A percentile compares a stretch with the other conserved stretches of the same genome.
phyloP scores from a whole-genome alignment of 2,113 vertebrate species.

The Cryptomyrus ogoouensis region DNA sequence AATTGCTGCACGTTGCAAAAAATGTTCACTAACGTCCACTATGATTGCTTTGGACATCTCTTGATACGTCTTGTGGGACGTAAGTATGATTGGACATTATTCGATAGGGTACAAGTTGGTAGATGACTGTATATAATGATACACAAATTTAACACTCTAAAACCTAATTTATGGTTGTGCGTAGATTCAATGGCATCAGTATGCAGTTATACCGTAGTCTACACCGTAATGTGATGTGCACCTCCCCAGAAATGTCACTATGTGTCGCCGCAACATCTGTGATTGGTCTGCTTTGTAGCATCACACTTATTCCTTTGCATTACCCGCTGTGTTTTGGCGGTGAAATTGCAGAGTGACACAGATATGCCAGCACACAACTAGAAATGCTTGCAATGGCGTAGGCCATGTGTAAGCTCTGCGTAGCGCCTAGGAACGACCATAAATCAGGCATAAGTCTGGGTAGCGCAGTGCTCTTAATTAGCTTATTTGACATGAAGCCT shows the following conservation, averaged over 20 bases:
- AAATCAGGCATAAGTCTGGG: not conserved
- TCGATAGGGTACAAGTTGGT: not conserved
- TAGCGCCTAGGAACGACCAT: not conserved
- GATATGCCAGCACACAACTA: not conserved
- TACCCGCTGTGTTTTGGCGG: not conserved
- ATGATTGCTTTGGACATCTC: not conserved
- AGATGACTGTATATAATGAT: not conserved
- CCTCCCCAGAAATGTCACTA: not conserved
- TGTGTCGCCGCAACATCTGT: not conserved
- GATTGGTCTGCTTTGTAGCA: not conserved
- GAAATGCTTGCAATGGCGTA: not conserved
- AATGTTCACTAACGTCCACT: not conserved
- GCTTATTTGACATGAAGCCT: slow-evolving; percentile 33
- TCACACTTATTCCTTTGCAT: not conserved
- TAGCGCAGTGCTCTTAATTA: not conserved
- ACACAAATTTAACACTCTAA: not conserved
- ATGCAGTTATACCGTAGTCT: not conserved
- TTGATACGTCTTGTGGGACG: not conserved
- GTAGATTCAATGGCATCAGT: not conserved
- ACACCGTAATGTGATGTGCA: not conserved
- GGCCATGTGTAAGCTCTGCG: not conserved
- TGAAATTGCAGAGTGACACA: not conserved
- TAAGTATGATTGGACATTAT: not conserved
- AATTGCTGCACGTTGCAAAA: not conserved
- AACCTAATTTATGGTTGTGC: not conserved